These are phyloP conservation scores for Candoia aspera DNA, from an alignment of 2,113 vertebrate genomes.

Conservation along the genomic window DNA sequence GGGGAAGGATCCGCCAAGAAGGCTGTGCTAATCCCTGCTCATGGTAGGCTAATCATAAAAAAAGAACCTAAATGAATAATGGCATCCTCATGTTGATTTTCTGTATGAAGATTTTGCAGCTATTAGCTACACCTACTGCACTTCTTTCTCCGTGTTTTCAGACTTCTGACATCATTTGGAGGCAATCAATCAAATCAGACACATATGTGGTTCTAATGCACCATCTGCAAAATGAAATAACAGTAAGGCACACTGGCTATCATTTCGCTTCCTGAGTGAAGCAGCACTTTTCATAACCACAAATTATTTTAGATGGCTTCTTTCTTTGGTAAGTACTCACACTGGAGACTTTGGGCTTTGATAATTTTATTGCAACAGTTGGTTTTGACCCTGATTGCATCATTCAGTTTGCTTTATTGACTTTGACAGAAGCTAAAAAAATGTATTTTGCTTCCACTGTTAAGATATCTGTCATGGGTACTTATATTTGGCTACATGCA, in stretches of 20 bases:
- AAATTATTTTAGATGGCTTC: neutral
- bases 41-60: neutral
- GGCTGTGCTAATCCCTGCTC: neutral
- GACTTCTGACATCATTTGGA: neutral
- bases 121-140: neutral
- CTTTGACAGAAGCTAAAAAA: neutral
- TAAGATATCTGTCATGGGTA: neutral
- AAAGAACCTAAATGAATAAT: neutral
- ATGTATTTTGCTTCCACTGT: neutral
- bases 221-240: neutral
- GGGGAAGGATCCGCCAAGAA: neutral
- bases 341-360: neutral
- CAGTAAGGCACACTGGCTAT: neutral
- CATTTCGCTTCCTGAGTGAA: neutral
- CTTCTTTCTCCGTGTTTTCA: neutral
- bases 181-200: neutral
- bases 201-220: neutral
- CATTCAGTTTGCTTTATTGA: neutral
- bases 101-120: neutral
- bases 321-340: neutral
- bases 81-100: neutral
- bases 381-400: neutral
- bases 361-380: slow-evolving; percentile 5
- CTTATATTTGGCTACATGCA: neutral
- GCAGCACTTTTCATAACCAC: neutral